phyloP scores from a whole-genome alignment of 2,797 vertebrate genomes.

The Esox lucius region DNA sequence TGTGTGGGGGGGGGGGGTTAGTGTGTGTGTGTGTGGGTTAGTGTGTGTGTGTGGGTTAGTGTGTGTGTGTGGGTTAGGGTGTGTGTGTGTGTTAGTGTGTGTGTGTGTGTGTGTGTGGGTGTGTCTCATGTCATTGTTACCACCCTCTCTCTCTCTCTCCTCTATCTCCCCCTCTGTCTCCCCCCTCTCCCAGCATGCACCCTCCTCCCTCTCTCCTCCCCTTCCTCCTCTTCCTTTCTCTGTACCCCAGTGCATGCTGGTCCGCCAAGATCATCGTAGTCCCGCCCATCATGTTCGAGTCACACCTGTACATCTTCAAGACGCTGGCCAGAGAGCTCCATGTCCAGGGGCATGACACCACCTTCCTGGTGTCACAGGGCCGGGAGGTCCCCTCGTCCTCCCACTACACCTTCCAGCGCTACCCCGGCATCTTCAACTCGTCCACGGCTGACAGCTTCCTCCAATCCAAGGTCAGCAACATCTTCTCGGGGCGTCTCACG shows the following conservation, averaged over 20 bases:
- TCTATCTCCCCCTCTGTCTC: constrained; percentile 22
- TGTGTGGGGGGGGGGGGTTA: too few species aligned
- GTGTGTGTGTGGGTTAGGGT: too few species aligned
- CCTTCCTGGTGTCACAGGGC: constrained; percentile 93
- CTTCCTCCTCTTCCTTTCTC: constrained; percentile 74
- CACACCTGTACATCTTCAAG: constrained; percentile 99
- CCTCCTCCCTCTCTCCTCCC: constrained; percentile 73
- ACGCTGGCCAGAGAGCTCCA: constrained; percentile 90
- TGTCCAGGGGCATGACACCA: constrained; percentile 88
- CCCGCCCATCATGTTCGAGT: constrained; percentile 99
- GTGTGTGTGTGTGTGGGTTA: too few species aligned
- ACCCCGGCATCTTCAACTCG: constrained; percentile 97
- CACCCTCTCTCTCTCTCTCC: too few species aligned
- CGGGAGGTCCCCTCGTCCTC: constrained; percentile 87
- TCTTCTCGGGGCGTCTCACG: constrained; percentile 94
- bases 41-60: too few species aligned
- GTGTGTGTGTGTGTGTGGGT: too few species aligned
- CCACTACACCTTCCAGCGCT: constrained; percentile 89
- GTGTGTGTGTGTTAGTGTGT: too few species aligned
- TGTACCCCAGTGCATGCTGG: constrained; percentile 74
- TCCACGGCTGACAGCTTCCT: constrained; percentile 93
- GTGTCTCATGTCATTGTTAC: too few species aligned
- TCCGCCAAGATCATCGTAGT: constrained; percentile 94
- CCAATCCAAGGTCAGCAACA: constrained; percentile 95
- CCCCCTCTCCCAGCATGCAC: constrained; percentile 85